phyloP scores from a whole-genome alignment of 2,888 invertebrate species.

The Eupithecia exiguata region DNA sequence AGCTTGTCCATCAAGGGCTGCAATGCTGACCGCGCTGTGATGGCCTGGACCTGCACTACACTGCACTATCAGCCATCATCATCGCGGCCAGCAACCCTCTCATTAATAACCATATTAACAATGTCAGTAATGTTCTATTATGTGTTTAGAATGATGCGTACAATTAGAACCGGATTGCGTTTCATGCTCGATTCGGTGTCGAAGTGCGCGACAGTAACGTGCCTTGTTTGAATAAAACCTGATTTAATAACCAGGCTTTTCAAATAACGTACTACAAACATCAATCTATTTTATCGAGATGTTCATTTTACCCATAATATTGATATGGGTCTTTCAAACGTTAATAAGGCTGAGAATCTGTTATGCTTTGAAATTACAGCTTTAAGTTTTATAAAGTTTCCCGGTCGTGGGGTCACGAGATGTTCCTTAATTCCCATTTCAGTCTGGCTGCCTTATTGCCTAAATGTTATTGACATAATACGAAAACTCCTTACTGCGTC shows the following conservation, averaged over 20 bases:
- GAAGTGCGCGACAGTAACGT: slow-evolving; percentile 67
- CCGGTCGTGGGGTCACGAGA: too few relatives aligned
- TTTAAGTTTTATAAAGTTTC: too few relatives aligned
- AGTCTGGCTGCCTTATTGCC: too few relatives aligned
- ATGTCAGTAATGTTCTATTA: not conserved
- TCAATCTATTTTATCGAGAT: not conserved
- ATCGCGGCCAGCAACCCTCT: too few relatives aligned
- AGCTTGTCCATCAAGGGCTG: too few relatives aligned
- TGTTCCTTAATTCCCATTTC: too few relatives aligned
- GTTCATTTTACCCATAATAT: not conserved
- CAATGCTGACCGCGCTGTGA: too few relatives aligned
- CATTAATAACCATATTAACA: too few relatives aligned
- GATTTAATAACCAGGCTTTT: slow-evolving; percentile 11
- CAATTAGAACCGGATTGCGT: slow-evolving; percentile 70
- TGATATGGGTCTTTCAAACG: not conserved
- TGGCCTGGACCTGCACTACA: too few relatives aligned
- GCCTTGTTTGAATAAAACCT: slow-evolving; percentile 27
- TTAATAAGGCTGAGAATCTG: not conserved
- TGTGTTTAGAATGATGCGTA: slow-evolving; percentile 52
- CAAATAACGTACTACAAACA: slow-evolving; percentile 19
- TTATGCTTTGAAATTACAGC: not conserved
- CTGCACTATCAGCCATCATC: too few relatives aligned
- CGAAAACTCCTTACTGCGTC: too few relatives aligned
- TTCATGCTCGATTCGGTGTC: slow-evolving; percentile 64
- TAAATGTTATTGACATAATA: too few relatives aligned